Base-by-base conservation (phyloP, 2,797 vertebrate genomes). In the Notamacropus eugenii region DNA sequence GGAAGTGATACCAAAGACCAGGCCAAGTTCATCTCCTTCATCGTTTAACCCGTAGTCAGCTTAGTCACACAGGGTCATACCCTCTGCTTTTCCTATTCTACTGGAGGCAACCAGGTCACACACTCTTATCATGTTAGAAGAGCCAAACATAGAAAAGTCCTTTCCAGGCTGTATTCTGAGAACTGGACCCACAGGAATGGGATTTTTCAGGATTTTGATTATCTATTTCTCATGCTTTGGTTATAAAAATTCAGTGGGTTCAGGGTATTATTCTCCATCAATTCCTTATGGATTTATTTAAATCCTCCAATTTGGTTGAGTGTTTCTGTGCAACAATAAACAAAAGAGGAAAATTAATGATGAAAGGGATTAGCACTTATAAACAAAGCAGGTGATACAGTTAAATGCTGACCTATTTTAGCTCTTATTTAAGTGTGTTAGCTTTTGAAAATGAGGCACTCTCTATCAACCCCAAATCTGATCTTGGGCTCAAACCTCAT, bases 371-470 rank as follows among this genome's bases (percentile, higher is more conserved):
- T 96, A 95, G 92, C 96, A 95, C 94, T 95, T 97, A 93, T 94
- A 95, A 97, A 93, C 74, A 95, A 94, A 93, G 56, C 95, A 0
- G 0, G 95, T 90, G 94, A 97, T 56, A 93, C 55, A 5, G 93
- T 95, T 95, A 93, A 95, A 96, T 92, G 93, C 55, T 92, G 95
- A 92, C 62, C 54, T 40, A 91, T 91, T 97, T 97, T 31, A 56
- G 90, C 82, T 94, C 91, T 95, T 97, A 97, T 95, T 96, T 90
- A 97, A 93, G 87, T 95, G 95, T 95, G 96, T 97, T 96, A 96
- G 95, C 56, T 97, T 97, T 96, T 92, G 13, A 22, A 94, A 96
- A 95, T 54, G 94, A 97, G 91, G 55, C 82, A 93, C 90, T 93
- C 94, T 90, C 56, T 11, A 96, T 92, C 55, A 95, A 92, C 90